Evolutionary conservation across 2,888 invertebrate species (phyloP).

Genomic region (Drosophila engyochracea): DNA sequence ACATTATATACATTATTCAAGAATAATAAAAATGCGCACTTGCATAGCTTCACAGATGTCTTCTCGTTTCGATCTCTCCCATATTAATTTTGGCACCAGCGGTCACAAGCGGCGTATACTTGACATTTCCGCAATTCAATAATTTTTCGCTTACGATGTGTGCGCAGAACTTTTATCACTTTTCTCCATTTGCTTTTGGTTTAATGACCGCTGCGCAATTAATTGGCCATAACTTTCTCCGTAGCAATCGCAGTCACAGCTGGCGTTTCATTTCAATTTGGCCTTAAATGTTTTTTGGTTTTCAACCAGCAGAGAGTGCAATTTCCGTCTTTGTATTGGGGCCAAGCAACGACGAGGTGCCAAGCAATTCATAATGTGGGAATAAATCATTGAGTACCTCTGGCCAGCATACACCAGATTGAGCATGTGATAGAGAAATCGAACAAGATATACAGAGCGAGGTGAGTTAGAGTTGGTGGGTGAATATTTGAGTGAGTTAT

Average conservation of each 20-base stretch:
- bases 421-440: slow-evolving; percentile 1
- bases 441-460: not conserved
- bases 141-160: slow-evolving; percentile 27
- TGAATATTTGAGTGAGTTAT: slow-evolving; percentile 61
- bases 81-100: slow-evolving; percentile 1
- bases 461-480: not conserved
- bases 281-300: slow-evolving; percentile 22
- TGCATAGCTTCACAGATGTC: not conserved
- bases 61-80: not conserved
- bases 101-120: slow-evolving; percentile 30
- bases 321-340: not conserved
- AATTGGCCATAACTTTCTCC: slow-evolving; percentile 45
- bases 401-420: slow-evolving; percentile 4
- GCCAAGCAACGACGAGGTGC: not conserved
- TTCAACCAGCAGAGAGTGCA: slow-evolving; percentile 10
- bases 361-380: slow-evolving; percentile 31
- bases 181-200: slow-evolving; percentile 8
- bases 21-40: not conserved
- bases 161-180: slow-evolving; percentile 15
- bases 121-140: slow-evolving; percentile 15
- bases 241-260: slow-evolving; percentile 3
- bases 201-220: slow-evolving; percentile 20
- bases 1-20: not conserved
- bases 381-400: slow-evolving; percentile 62
- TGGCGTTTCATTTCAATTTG: not conserved